Conservation (phyloP, 2,113 vertebrate genomes). For the Pollachius pollachius region DNA sequence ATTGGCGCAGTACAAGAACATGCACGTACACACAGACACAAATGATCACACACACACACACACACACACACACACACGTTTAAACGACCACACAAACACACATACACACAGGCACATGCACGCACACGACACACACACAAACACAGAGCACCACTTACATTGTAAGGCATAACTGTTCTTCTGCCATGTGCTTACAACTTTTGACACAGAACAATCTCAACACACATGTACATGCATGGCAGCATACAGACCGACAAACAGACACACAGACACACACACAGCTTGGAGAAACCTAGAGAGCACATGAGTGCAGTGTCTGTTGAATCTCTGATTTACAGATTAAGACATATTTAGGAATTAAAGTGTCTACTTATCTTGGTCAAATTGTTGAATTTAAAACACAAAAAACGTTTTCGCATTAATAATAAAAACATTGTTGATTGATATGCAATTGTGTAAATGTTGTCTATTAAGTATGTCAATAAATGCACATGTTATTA, state of each 20-base stretch:
- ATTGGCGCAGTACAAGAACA: too few relatives aligned
- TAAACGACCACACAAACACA: too few relatives aligned
- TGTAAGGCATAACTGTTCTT: too few relatives aligned
- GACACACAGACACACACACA: too few relatives aligned
- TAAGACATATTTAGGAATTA: background rate
- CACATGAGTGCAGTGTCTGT: background rate
- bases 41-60: slow-evolving; percentile 7
- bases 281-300: too few relatives aligned
- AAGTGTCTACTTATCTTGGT: too few relatives aligned
- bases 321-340: background rate
- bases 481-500: background rate
- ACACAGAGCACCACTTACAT: too few relatives aligned
- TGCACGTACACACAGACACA: too few relatives aligned
- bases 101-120: background rate
- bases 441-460: background rate
- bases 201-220: too few relatives aligned
- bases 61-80: slow-evolving; percentile 1
- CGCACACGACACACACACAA: slow-evolving; percentile 2
- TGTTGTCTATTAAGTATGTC: background rate
- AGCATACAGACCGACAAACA: too few relatives aligned
- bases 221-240: too few relatives aligned
- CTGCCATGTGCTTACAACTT: too few relatives aligned
- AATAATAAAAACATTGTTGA: background rate
- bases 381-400: background rate
- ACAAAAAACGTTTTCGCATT: background rate